Evolutionary conservation across 2,797 vertebrate genomes (phyloP).

Genomic region (Heteromormyrus szaboi): DNA sequence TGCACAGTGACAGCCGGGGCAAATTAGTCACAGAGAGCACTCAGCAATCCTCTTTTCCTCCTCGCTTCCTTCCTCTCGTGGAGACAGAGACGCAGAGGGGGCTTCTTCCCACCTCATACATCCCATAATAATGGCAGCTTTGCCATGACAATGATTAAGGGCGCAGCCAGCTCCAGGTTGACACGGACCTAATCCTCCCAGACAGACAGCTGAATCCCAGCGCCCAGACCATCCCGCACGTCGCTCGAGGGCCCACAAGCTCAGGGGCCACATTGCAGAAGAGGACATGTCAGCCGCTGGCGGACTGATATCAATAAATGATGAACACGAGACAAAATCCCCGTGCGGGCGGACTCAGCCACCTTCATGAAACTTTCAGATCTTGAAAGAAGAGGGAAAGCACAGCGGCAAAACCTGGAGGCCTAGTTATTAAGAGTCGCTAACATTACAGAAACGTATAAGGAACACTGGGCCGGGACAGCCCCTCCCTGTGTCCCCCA

Average conservation of each 20-base stretch:
- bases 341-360: neutral
- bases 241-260: conserved; percentile 42
- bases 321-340: neutral
- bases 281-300: conserved; percentile 22
- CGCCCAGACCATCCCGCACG: conserved; percentile 43
- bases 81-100: neutral
- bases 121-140: conserved; percentile 43
- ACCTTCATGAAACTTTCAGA: neutral
- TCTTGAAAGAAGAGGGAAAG: neutral
- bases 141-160: conserved; percentile 60
- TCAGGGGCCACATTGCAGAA: conserved; percentile 28
- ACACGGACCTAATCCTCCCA: conserved; percentile 53
- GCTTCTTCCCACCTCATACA: conserved; percentile 30
- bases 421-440: neutral
- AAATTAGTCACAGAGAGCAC: conserved; percentile 46
- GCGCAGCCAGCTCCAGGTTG: conserved; percentile 43
- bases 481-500: neutral
- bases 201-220: conserved; percentile 48
- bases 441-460: neutral
- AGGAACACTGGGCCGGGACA: neutral
- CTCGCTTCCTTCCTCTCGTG: conserved; percentile 22
- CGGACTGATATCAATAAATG: neutral
- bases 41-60: conserved; percentile 39
- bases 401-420: neutral
- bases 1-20: conserved; percentile 40